Conservation (phyloP, 2,113 vertebrate species). For the Esox niger region DNA sequence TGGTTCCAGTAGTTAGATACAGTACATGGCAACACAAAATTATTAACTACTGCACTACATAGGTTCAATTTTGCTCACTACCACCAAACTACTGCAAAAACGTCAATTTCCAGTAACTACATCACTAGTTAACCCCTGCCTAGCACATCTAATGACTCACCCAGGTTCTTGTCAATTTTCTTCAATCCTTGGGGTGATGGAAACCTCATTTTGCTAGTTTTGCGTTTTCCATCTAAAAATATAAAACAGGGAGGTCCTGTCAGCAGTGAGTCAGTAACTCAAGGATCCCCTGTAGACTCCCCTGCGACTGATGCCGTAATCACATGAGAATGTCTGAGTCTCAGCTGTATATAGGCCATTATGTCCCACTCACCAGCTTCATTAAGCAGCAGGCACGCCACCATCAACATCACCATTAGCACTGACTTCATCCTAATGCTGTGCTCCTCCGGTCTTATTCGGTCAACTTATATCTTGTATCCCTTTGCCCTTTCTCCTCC, state of each 20-base stretch:
- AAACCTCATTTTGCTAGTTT: neutral
- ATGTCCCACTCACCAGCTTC: constrained; percentile 3
- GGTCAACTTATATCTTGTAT: neutral
- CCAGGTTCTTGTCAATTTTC: constrained; percentile 7
- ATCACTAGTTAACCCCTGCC: too few species aligned
- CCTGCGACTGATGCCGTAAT: neutral
- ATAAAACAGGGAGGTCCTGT: neutral
- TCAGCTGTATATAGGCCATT: neutral
- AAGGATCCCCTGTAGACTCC: neutral
- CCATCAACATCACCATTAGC: neutral
- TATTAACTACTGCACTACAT: too few species aligned
- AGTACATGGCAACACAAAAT: too few species aligned
- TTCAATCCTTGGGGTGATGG: neutral
- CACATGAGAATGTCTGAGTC: neutral
- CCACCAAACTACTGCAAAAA: too few species aligned
- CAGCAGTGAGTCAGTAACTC: neutral
- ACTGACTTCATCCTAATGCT: neutral
- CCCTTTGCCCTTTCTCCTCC: neutral
- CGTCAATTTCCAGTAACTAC: too few species aligned
- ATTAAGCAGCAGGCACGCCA: neutral
- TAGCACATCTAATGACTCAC: too few species aligned
- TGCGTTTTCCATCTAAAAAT: constrained; percentile 22
- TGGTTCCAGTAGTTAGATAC: too few species aligned
- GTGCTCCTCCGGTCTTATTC: neutral
- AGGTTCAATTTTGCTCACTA: too few species aligned